These are phyloP conservation scores for Drosophila auraria DNA, from an alignment of 1,140 invertebrate species.

Conservation along the genomic window DNA sequence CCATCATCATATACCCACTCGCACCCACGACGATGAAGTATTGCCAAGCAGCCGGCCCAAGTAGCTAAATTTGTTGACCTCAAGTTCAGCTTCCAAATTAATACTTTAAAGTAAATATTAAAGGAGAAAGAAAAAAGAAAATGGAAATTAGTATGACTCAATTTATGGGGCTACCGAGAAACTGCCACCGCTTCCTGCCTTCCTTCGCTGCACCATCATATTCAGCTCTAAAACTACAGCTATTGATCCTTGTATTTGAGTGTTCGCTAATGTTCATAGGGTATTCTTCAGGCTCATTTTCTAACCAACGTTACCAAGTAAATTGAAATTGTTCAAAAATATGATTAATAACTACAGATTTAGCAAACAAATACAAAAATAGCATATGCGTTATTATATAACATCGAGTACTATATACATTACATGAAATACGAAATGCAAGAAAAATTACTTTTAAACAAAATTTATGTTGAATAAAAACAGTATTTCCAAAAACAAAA, in stretches of 20 bases:
- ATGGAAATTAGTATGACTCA: constrained; percentile 69
- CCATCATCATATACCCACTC: constrained; percentile 4
- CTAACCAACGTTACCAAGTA: constrained; percentile 54
- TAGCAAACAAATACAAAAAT: constrained; percentile 73
- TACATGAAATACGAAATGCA: constrained; percentile 72
- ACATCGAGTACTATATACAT: constrained; percentile 79
- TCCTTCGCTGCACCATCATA: constrained; percentile 52
- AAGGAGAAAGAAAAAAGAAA: constrained; percentile 49
- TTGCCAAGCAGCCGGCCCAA: constrained; percentile 72
- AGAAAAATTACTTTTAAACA: constrained; percentile 81
- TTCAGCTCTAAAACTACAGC: constrained; percentile 49
- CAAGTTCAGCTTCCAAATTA: constrained; percentile 62
- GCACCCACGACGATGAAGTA: constrained; percentile 56
- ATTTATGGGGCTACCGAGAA: constrained; percentile 55
- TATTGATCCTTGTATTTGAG: constrained; percentile 64
- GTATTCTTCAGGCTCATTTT: constrained; percentile 58
- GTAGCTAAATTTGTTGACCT: constrained; percentile 74
- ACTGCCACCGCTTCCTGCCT: constrained; percentile 18
- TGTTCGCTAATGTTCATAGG: constrained; percentile 72
- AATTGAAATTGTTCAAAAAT: constrained; percentile 58
- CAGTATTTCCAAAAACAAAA: constrained; percentile 80
- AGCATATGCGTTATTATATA: constrained; percentile 80
- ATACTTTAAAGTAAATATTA: constrained; percentile 32
- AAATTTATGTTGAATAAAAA: constrained; percentile 84
- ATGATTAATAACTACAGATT: constrained; percentile 63